Evolutionary conservation across 2,888 invertebrate species (phyloP), one percentile per base, ranked within the genome.

Genomic region (Laspeyria flexula): DNA sequence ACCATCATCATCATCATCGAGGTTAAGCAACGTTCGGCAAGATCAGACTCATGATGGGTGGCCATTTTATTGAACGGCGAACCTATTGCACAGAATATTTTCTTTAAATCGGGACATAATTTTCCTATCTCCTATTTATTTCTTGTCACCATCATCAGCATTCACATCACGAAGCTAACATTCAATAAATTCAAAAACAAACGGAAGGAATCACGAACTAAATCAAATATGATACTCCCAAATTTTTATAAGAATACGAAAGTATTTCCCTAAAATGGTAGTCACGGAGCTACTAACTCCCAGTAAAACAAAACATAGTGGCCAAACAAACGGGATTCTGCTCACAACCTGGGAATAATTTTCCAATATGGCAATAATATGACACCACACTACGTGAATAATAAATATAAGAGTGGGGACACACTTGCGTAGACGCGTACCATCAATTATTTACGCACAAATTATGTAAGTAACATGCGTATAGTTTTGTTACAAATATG

Each of bases 391-490:
- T 67, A 75, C 73, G 72, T 90, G 90, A 91, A 91, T 91, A 90
- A 91, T 90, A 89, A 82, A 89, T 89, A 85, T 78, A 78, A 78
- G 79, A 79, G 51, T 77, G 85, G 83, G 85, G 83, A 61, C 83
- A 74, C 79, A 73, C 25, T 25, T 71, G 81, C 79, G 81, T 77
- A 75, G 75, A 75, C 72, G 81, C 79, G 81, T 77, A 75, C 75
- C 75, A 84, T 90, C 90, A 90, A 90, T 90, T 90, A 90, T 90
- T 90, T 89, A 90, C 81, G 79, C 78, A 77, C 79, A 88, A 87
- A 90, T 89, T 88, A 89, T 86, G 83, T 81, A 83, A 85, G 86
- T 85, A 78, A 77, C 82, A 75, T 69, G 67, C 55, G 70, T 75
- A 64, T 78, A 75, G 75, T 73, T 73, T 66, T 60, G 63, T 61